Percentiles rank a stretch among this genome's conserved stretches.
Evolutionary conservation across 2,888 invertebrate genomes (phyloP).

Genomic region (Cyclophora albipunctata): DNA sequence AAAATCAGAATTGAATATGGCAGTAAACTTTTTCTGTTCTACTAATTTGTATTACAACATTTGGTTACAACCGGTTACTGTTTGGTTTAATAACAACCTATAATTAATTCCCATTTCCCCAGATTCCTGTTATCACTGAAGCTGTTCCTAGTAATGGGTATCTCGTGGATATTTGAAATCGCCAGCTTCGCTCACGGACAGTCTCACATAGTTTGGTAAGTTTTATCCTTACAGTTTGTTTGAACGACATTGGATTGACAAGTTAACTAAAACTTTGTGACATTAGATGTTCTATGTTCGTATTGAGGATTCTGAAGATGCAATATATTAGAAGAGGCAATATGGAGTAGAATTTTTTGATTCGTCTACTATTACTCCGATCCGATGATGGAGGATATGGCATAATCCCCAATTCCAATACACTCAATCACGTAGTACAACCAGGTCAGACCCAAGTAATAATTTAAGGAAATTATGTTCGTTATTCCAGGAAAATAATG

Average conservation of each 20-base stretch:
- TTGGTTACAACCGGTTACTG: too few relatives aligned
- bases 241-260: too few relatives aligned
- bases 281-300: too few relatives aligned
- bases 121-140: slow-evolving; percentile 79
- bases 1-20: not conserved
- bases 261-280: too few relatives aligned
- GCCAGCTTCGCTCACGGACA: slow-evolving; percentile 65
- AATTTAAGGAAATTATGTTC: not conserved
- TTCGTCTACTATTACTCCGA: too few relatives aligned
- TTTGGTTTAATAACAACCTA: too few relatives aligned
- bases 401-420: too few relatives aligned
- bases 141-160: slow-evolving; percentile 81
- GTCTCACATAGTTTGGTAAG: slow-evolving; percentile 59
- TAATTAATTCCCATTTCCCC: slow-evolving; percentile 3
- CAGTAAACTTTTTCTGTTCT: not conserved
- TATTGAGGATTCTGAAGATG: too few relatives aligned
- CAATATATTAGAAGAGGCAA: too few relatives aligned
- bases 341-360: too few relatives aligned
- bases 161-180: slow-evolving; percentile 83
- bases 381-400: too few relatives aligned
- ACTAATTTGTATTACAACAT: not conserved
- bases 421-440: not conserved
- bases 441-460: too few relatives aligned
- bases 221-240: not conserved
- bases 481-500: slow-evolving; percentile 70